Conservation (phyloP, 2,113 vertebrate species). For the Mellivora capensis region DNA sequence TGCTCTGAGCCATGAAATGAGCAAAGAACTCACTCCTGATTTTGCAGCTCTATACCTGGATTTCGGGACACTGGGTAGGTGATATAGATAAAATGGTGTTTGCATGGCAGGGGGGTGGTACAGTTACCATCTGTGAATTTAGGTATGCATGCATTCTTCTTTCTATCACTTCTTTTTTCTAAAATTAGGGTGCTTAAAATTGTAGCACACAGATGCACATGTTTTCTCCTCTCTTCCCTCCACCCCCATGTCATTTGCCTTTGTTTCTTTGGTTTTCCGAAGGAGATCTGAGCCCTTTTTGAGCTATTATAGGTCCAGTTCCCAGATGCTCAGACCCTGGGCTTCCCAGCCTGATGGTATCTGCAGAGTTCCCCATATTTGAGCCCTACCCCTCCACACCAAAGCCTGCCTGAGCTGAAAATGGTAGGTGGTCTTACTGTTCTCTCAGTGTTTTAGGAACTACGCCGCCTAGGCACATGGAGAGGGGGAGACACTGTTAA, state of each 20-base stretch:
- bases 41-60: not conserved
- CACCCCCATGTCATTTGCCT: not conserved
- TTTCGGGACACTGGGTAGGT: not conserved
- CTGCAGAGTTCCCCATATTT: not conserved
- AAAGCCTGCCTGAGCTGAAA: not conserved
- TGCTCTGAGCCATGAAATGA: not conserved
- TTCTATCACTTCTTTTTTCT: not conserved
- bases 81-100: not conserved
- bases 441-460: not conserved
- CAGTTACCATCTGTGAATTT: not conserved
- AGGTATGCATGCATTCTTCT: not conserved
- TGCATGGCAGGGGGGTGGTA: not conserved
- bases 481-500: constrained; percentile 59
- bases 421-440: not conserved
- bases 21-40: not conserved
- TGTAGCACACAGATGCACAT: not conserved
- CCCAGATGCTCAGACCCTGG: not conserved
- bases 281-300: not conserved
- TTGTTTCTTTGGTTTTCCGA: not conserved
- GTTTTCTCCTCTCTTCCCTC: not conserved
- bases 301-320: not conserved
- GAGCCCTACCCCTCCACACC: not conserved
- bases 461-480: not conserved
- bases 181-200: not conserved
- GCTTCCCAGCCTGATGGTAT: not conserved